Evolutionary conservation across 2,797 vertebrate species (phyloP).

Genomic region (Sebastes kiyomatsui): DNA sequence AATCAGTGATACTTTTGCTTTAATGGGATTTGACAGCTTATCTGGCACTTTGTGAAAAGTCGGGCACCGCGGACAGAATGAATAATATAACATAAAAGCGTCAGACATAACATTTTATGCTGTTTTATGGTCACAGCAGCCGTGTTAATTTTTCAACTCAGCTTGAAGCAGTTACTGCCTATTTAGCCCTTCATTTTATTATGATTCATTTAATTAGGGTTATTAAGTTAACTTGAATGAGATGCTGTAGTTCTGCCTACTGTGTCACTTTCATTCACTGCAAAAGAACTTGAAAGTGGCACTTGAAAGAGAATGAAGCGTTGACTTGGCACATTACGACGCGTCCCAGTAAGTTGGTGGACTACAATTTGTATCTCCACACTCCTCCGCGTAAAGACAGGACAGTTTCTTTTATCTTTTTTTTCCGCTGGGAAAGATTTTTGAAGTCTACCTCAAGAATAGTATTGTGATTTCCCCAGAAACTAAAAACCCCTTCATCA

Average conservation of each 20-base stretch:
- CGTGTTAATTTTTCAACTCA: constrained; percentile 37
- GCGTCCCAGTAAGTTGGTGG: constrained; percentile 9
- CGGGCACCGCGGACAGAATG: constrained; percentile 43
- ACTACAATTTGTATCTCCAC: constrained; percentile 23
- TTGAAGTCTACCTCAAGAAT: constrained; percentile 41
- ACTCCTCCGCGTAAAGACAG: constrained; percentile 11
- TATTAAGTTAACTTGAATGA: constrained; percentile 45
- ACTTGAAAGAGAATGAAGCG: constrained; percentile 25
- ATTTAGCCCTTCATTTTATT: constrained; percentile 49
- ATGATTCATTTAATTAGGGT: constrained; percentile 65
- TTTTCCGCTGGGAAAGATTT: constrained; percentile 29
- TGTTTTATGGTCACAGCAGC: constrained; percentile 50
- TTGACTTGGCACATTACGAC: constrained; percentile 22
- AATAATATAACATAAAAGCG: constrained; percentile 59
- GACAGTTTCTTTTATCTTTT: constrained; percentile 19
- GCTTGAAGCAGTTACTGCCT: constrained; percentile 45
- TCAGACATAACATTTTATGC: constrained; percentile 46
- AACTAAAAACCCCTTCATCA: constrained; percentile 55
- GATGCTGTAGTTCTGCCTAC: constrained; percentile 26
- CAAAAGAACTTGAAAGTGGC: constrained; percentile 14
- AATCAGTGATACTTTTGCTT: constrained; percentile 41
- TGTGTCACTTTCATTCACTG: constrained; percentile 40
- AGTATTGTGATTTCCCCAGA: constrained; percentile 45
- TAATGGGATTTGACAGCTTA: constrained; percentile 71
- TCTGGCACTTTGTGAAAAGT: constrained; percentile 61